phyloP scores from a whole-genome alignment of 1,140 invertebrate species.

The Megalonaias nervosa region DNA sequence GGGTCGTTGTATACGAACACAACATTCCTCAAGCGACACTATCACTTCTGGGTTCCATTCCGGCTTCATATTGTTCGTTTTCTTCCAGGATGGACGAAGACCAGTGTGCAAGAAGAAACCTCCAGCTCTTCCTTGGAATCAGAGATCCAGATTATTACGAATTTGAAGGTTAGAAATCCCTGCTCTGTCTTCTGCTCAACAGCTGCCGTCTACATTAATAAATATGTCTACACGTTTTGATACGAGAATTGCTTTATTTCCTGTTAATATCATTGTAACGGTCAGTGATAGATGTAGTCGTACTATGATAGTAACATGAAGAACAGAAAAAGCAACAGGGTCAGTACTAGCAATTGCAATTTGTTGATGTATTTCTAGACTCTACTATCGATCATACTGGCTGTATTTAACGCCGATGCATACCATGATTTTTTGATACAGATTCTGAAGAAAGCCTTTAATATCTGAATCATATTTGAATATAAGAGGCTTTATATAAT shows the following conservation, averaged over 20 bases:
- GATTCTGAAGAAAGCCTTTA: no score
- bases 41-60: not conserved
- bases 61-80: not conserved
- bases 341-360: no score
- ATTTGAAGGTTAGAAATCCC: conserved; percentile 82
- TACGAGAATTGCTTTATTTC: not conserved
- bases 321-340: no score
- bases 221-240: not conserved
- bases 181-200: conserved; percentile 75
- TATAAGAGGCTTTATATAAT: no score
- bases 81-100: conserved; percentile 87
- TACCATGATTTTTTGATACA: no score
- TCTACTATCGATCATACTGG: no score
- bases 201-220: not conserved
- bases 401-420: no score
- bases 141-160: conserved; percentile 96
- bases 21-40: not conserved
- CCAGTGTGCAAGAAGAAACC: conserved; percentile 91
- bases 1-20: not conserved
- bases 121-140: conserved; percentile 76
- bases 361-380: no score
- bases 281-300: not conserved
- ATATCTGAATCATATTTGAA: no score
- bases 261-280: not conserved
- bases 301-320: not conserved